Conservation (phyloP, 1,140 invertebrate genomes). For the Macrobrachium rosenbergii region DNA sequence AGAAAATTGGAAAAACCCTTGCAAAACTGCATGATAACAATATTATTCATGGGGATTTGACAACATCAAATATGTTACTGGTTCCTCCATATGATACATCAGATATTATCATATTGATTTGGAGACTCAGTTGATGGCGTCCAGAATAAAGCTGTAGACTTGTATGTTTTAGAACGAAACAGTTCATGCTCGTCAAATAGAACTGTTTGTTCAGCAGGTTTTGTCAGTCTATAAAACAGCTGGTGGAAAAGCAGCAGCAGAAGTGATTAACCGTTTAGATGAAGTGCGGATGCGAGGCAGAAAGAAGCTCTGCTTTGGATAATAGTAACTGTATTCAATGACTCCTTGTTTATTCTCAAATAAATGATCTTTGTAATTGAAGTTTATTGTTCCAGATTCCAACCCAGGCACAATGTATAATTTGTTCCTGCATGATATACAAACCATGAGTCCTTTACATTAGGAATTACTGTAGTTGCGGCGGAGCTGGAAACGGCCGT, state of each 20-base stretch:
- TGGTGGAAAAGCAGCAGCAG: slow-evolving; percentile 45
- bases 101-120: slow-evolving; percentile 89
- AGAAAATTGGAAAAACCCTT: slow-evolving; percentile 81
- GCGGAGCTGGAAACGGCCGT: too few relatives aligned
- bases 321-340: background rate
- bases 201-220: slow-evolving; percentile 82
- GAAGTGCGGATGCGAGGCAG: slow-evolving; percentile 49
- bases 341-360: too few relatives aligned
- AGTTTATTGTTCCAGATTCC: too few relatives aligned
- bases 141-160: slow-evolving; percentile 96
- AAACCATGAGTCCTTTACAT: too few relatives aligned
- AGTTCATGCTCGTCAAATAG: slow-evolving; percentile 86
- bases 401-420: too few relatives aligned
- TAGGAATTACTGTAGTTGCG: too few relatives aligned
- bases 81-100: slow-evolving; percentile 46
- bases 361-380: too few relatives aligned
- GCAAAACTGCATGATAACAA: slow-evolving; percentile 86
- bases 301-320: slow-evolving; percentile 57
- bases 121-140: slow-evolving; percentile 81
- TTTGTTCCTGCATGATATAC: too few relatives aligned
- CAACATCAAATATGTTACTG: slow-evolving; percentile 91
- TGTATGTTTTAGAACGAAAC: slow-evolving; percentile 98
- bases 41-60: slow-evolving; percentile 98
- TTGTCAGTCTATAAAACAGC: slow-evolving; percentile 79
- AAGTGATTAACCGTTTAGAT: slow-evolving; percentile 44